A percentile compares a stretch with the other conserved stretches of the same genome.
Conservation (phyloP, 2,888 invertebrate genomes). For the Agrilus biguttatus region DNA sequence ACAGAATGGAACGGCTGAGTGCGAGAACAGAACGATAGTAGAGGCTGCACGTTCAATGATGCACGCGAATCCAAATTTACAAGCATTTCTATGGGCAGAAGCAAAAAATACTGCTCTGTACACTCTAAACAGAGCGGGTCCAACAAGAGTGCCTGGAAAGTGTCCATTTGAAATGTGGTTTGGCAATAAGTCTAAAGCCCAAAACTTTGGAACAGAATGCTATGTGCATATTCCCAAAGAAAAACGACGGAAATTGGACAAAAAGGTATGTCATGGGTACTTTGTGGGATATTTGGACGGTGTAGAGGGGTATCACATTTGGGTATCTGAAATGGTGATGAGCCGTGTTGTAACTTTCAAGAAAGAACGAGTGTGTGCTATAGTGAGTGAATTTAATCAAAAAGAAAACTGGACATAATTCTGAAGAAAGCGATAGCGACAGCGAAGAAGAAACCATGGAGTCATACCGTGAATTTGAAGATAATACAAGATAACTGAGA, state of each 20-base stretch:
- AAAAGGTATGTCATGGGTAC: conserved; percentile 8
- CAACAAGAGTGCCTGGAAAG: conserved; percentile 6
- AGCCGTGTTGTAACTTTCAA: conserved; percentile 11
- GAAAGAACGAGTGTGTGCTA: background rate
- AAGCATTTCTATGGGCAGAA: no score
- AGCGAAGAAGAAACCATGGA: background rate
- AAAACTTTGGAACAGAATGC: conserved; percentile 10
- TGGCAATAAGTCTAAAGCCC: conserved; percentile 1
- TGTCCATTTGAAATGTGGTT: conserved; percentile 7
- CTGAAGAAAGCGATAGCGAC: background rate
- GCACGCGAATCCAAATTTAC: no score
- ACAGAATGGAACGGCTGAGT: no score
- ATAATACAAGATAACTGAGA: background rate
- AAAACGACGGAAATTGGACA: conserved; percentile 10
- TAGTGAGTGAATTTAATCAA: background rate
- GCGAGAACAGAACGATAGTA: no score
- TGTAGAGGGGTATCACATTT: conserved; percentile 11
- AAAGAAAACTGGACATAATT: background rate
- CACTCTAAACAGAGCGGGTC: conserved; percentile 7
- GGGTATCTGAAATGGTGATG: conserved; percentile 8
- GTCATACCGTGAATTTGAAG: background rate
- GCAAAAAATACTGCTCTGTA: no score
- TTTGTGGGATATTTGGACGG: conserved; percentile 11
- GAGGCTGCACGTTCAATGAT: no score
- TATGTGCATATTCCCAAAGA: conserved; percentile 12